These are phyloP conservation scores for Balanococcus diminutus DNA, from an alignment of 2,888 invertebrate species.

Conservation along the genomic window DNA sequence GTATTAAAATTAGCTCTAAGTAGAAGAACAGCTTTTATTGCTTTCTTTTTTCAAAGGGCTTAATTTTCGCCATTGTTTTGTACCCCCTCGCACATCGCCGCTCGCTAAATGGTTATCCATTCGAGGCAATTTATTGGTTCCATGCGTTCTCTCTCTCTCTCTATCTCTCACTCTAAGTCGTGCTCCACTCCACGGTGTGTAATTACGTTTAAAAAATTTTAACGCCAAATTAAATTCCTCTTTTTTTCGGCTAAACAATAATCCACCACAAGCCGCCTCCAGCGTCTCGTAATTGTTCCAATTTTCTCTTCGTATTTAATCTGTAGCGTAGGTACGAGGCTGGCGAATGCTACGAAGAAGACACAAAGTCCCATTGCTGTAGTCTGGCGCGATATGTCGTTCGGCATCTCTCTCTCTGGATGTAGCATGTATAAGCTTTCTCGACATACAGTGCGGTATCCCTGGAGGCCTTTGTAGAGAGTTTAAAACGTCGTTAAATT, in stretches of 20 bases:
- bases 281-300: neutral
- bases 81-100: neutral
- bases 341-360: neutral
- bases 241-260: neutral
- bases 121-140: constrained; percentile 9
- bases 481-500: constrained; percentile 25
- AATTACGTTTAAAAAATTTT: neutral
- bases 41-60: constrained; percentile 18
- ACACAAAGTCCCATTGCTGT: neutral
- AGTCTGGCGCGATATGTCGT: neutral
- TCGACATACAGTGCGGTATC: neutral
- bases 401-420: neutral
- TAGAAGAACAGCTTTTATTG: constrained; percentile 44
- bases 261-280: neutral
- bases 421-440: neutral
- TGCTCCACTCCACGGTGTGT: neutral
- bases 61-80: constrained; percentile 39
- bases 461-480: neutral
- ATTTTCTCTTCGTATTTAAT: neutral
- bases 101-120: neutral
- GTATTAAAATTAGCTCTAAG: constrained; percentile 52
- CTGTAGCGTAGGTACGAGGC: neutral
- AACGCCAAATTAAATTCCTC: constrained; percentile 31
- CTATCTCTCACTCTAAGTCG: too few relatives aligned
- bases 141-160: neutral